Base-by-base conservation (phyloP, 2,888 invertebrate species). In the Suillia variegata region DNA sequence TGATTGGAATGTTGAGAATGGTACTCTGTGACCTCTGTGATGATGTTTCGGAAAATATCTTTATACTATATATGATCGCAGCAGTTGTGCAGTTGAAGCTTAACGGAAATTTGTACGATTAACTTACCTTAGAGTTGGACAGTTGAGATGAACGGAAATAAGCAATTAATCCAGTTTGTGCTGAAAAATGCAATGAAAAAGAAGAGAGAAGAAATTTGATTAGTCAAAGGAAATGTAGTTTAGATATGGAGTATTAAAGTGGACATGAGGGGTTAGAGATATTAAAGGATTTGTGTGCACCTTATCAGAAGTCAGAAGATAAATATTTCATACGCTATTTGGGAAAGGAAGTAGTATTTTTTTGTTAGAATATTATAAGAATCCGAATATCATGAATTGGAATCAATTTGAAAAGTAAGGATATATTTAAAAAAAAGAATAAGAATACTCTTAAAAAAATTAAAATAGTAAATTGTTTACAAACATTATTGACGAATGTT, bases 1-100 rank as follows among this genome's bases (percentile, higher is more conserved):
- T 58, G 53, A 58, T 58, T 58, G 58, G 21, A 58, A 58, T 58
- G 48, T 22, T 24, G 24, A 18, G 34, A 20, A 50, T 21, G 17
- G n/a, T n/a, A n/a, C n/a, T n/a, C n/a, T n/a, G n/a, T n/a, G 10
- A 17, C 18, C 15, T 17, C 2, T 18, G 22, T 33, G 33, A 22
- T 4, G 22, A 17, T 22, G 10, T 8, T 8, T n/a, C 4, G 38
- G 13, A n/a, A 13, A 13, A 13, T 8, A 38, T 13, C 4, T 38
- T 13, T 8, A 38, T 38, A 10, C 26, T 26, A 10, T 26, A 26
- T 26, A 26, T 26, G 26, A 26, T 26, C n/a, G n/a, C n/a, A n/a
- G n/a, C n/a, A n/a, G 31, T 12, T 5, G 6, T 31, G 31, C 31
- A 31, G 12, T 8, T 5, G 6, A 31, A 31, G 31, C 6, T 5